Percentiles rank a stretch among this genome's conserved stretches.
Conservation (phyloP, 2,113 vertebrate species). For the Corythaixoides concolor region DNA sequence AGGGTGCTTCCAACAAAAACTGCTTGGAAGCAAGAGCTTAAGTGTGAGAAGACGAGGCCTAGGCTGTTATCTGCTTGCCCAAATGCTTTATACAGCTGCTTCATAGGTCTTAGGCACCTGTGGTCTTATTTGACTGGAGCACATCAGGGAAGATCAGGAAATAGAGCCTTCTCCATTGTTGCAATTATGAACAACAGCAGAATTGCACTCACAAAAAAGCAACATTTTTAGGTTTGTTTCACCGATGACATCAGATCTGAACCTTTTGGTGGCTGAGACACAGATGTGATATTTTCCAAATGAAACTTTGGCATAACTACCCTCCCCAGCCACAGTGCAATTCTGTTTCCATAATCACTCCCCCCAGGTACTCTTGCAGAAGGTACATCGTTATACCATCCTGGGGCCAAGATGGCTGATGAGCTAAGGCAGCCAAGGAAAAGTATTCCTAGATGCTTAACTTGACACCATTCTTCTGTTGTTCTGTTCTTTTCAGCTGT, state of each 20-base stretch:
- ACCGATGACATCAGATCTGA: not conserved
- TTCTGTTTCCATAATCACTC: not conserved
- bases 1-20: not conserved
- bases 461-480: not conserved
- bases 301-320: not conserved
- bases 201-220: not conserved
- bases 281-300: not conserved
- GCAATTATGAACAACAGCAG: not conserved
- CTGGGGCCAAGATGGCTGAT: not conserved
- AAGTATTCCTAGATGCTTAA: not conserved
- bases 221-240: not conserved
- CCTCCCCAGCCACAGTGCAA: not conserved
- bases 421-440: not conserved
- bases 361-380: not conserved
- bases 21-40: not conserved
- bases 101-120: not conserved
- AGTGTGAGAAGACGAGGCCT: not conserved
- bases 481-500: not conserved
- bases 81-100: not conserved
- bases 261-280: not conserved
- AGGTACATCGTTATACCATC: fast-evolving
- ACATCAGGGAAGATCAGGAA: not conserved
- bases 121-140: not conserved
- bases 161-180: not conserved
- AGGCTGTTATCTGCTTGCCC: not conserved